Evolutionary conservation across 2,113 vertebrate species (phyloP).

Genomic region (Brienomyrus longianalis): DNA sequence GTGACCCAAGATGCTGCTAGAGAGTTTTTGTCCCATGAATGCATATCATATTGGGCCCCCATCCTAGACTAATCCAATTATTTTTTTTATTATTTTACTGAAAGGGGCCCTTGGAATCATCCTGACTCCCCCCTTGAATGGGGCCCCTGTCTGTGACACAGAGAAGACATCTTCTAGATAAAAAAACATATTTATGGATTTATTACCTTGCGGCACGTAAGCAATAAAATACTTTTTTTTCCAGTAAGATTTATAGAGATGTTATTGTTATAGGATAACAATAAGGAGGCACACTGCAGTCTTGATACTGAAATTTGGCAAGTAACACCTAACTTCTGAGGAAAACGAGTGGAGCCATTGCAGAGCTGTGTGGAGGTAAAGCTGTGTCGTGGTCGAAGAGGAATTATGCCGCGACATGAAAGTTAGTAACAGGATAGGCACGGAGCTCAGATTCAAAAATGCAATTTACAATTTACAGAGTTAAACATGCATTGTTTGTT

Average conservation of each 20-base stretch:
- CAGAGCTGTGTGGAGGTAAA: neutral
- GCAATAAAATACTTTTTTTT: neutral
- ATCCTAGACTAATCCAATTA: neutral
- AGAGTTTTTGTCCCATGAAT: neutral
- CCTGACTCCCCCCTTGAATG: neutral
- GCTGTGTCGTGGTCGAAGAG: neutral
- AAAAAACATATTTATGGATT: neutral
- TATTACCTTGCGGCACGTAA: neutral
- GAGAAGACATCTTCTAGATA: neutral
- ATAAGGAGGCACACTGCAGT: neutral
- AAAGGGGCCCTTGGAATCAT: neutral
- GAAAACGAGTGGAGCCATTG: neutral
- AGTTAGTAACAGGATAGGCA: neutral
- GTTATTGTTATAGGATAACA: neutral
- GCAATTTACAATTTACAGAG: neutral
- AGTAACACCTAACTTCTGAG: neutral
- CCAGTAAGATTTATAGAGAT: neutral
- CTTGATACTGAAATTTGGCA: neutral
- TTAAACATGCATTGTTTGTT: neutral
- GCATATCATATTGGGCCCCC: neutral
- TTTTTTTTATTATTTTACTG: neutral
- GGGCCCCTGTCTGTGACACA: neutral
- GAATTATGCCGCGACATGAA: neutral
- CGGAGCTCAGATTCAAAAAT: neutral
- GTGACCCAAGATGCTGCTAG: neutral